Evolutionary conservation across 2,113 vertebrate genomes (phyloP), one percentile per base, ranked within the genome.

Genomic region (Suncus etruscus): DNA sequence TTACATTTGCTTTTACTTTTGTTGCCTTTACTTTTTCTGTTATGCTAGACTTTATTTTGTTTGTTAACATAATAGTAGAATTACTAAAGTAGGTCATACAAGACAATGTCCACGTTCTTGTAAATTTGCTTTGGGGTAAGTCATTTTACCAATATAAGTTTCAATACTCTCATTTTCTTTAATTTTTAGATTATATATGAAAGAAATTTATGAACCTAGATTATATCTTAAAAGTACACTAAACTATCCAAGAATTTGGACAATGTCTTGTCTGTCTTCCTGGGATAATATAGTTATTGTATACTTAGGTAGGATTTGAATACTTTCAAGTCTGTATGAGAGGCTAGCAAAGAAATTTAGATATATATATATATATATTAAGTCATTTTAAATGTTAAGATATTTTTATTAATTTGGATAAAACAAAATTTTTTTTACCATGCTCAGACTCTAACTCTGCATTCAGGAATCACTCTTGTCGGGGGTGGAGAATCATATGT

Each of bases 21-120:
- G 12, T 70, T n/a, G 14, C 68, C n/a, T 66, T 66, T 66, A 27
- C 65, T 66, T 70, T 89, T 94, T 48, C 22, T 0, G 70, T 66
- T n/a, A 0, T n/a, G 25, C 76, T 75, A 20, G n/a, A 39, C 39
- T 54, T 91, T 85, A 54, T 32, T 31, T 14, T 83, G 25, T 77
- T 80, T 69, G 29, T 74, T 86, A 88, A 80, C 77, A 83, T 72
- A 86, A 22, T 29, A 83, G 31, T 12, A 89, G 61, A 89, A 66
- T 45, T 68, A 74, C 51, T 54, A 61, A 75, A 69, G 77, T 83
- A 66, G 12, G 68, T 32, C 4, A 6, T 66, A 48, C 9, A 91
- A 25, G 47, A 6, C 11, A 3, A 70, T 25, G 31, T 91, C 83
- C 22, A 48, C 45, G 14, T 47, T 82, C 68, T 82, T 18, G 20